A percentile compares a stretch with the other conserved stretches of the same genome.
phyloP scores from a whole-genome alignment of 2,113 vertebrate genomes.

The Oreochromis aureus region DNA sequence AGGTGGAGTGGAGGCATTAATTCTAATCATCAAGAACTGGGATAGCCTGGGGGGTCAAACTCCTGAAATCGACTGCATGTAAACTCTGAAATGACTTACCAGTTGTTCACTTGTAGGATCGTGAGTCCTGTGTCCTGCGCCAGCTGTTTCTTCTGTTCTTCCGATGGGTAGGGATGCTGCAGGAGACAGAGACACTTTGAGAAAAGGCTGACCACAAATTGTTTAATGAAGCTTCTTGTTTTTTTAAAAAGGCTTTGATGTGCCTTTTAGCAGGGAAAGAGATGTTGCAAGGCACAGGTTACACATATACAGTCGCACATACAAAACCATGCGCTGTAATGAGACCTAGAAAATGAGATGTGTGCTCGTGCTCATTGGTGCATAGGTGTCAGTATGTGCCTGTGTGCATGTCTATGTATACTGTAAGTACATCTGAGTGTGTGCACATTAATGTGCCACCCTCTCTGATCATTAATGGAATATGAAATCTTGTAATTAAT shows the following conservation, averaged over 20 bases:
- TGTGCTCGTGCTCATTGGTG: slow-evolving; percentile 5
- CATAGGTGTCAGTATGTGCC: slow-evolving; percentile 20
- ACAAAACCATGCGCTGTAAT: neutral
- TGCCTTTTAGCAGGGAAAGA: neutral
- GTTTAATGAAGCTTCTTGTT: slow-evolving; percentile 34
- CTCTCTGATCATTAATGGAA: slow-evolving; percentile 87
- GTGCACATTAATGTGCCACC: neutral
- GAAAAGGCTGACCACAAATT: slow-evolving; percentile 22
- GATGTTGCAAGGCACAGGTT: slow-evolving; percentile 5
- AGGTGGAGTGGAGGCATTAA: slow-evolving; percentile 55
- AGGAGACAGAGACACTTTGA: neutral
- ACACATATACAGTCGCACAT: neutral
- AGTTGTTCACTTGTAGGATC: slow-evolving; percentile 99
- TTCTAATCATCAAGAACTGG: slow-evolving; percentile 69
- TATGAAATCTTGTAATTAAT: slow-evolving; percentile 97
- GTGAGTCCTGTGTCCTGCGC: slow-evolving; percentile 99
- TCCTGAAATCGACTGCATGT: slow-evolving; percentile 48
- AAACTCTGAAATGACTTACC: slow-evolving; percentile 84
- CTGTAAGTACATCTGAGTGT: slow-evolving; percentile 13
- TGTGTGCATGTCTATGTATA: slow-evolving; percentile 2
- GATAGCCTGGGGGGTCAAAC: slow-evolving; percentile 62
- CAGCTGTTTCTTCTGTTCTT: slow-evolving; percentile 99
- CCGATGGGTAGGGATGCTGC: slow-evolving; percentile 98
- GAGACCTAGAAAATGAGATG: slow-evolving; percentile 20
- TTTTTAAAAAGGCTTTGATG: neutral